Percentiles rank a stretch among this genome's conserved stretches.
phyloP scores from a whole-genome alignment of 2,888 invertebrate species.

The Caenorhabditis sulstoni region DNA sequence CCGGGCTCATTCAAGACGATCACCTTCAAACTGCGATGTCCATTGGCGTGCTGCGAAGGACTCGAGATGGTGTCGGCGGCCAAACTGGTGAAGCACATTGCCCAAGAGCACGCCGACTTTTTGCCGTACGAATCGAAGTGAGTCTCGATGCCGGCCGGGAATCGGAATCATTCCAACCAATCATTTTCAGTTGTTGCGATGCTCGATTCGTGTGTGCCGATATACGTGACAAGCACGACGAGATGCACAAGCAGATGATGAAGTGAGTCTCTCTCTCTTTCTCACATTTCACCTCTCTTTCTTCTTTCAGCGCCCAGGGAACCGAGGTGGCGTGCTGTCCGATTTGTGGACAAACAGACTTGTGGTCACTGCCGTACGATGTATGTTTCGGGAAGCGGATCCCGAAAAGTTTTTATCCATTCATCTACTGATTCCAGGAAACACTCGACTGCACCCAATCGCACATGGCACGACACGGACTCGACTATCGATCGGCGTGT shows the following conservation, averaged over 20 bases:
- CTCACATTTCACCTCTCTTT: neutral
- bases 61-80: constrained; percentile 12
- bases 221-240: constrained; percentile 18
- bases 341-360: constrained; percentile 54
- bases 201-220: constrained; percentile 28
- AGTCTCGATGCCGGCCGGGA: neutral
- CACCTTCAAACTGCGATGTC: constrained; percentile 17
- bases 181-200: constrained; percentile 34
- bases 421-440: constrained; percentile 20
- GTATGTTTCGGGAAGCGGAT: neutral
- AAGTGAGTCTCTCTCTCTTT: constrained; percentile 9
- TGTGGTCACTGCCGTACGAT: constrained; percentile 51
- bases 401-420: neutral
- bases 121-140: constrained; percentile 2
- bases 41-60: neutral
- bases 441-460: constrained; percentile 21
- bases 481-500: constrained; percentile 52
- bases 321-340: constrained; percentile 44
- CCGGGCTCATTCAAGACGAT: constrained; percentile 8
- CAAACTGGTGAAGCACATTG: constrained; percentile 25
- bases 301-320: constrained; percentile 6
- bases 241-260: constrained; percentile 10
- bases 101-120: neutral
- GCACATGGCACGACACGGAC: constrained; percentile 54
- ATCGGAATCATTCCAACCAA: no score